Evolutionary conservation across 2,797 vertebrate species (phyloP).

Genomic region (Sebastes taczanowskii): DNA sequence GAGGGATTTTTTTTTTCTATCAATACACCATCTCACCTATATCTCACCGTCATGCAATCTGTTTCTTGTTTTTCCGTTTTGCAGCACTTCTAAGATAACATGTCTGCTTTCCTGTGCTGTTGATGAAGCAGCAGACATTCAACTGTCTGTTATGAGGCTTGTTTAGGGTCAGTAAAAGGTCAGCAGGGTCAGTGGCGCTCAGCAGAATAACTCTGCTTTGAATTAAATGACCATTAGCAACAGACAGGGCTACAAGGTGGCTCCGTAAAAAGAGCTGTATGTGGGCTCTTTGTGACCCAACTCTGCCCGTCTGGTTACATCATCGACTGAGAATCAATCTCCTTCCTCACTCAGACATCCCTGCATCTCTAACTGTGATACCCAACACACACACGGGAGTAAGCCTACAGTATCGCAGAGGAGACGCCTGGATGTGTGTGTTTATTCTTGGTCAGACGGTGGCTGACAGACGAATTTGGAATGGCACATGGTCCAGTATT

Average conservation of each 20-base stretch:
- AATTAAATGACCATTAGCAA: conserved; percentile 49
- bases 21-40: background rate
- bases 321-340: conserved; percentile 66
- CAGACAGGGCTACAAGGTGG: conserved; percentile 49
- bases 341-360: conserved; percentile 47
- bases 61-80: background rate
- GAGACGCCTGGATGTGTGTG: conserved; percentile 53
- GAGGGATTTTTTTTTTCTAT: background rate
- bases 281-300: conserved; percentile 40
- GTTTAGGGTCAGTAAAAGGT: conserved; percentile 12
- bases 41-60: background rate
- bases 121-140: background rate
- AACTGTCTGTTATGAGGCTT: background rate
- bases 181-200: background rate
- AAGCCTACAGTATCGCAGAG: conserved; percentile 29
- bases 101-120: background rate
- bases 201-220: conserved; percentile 15
- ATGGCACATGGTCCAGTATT: conserved; percentile 69
- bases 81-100: background rate
- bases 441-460: conserved; percentile 76
- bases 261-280: conserved; percentile 45
- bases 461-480: conserved; percentile 77
- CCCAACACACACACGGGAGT: conserved; percentile 1
- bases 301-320: conserved; percentile 57
- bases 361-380: conserved; percentile 33